A percentile compares a stretch with the other conserved stretches of the same genome.
Conservation (phyloP, 2,888 invertebrate genomes). For the Lampropteryx suffumata region DNA sequence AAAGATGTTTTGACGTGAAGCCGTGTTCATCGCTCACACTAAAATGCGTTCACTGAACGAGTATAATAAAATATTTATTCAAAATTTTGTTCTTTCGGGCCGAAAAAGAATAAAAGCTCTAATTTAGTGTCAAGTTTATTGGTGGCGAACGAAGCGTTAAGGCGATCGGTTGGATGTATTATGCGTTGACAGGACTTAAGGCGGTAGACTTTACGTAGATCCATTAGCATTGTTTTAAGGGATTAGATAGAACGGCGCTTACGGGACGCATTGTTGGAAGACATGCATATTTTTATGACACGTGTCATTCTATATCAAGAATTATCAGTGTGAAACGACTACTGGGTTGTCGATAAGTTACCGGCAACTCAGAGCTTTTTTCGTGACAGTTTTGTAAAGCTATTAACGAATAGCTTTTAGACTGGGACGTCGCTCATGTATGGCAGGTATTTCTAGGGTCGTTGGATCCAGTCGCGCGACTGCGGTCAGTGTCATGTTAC, state of each 20-base stretch:
- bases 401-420: conserved; percentile 32
- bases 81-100: conserved; percentile 70
- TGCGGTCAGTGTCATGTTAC: conserved; percentile 71
- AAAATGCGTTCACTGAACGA: conserved; percentile 79
- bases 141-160: conserved; percentile 77
- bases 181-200: conserved; percentile 73
- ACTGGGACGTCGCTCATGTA: conserved; percentile 35
- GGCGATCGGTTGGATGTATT: conserved; percentile 66
- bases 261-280: conserved; percentile 57
- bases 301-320: conserved; percentile 62
- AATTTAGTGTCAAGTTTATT: conserved; percentile 80
- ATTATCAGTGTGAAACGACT: conserved; percentile 73
- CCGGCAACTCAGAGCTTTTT: conserved; percentile 49
- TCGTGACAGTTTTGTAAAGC: conserved; percentile 38
- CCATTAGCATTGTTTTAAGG: conserved; percentile 83
- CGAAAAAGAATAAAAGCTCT: conserved; percentile 71
- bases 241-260: conserved; percentile 77
- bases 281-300: conserved; percentile 79
- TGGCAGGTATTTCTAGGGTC: conserved; percentile 44
- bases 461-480: conserved; percentile 48
- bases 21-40: conserved; percentile 82
- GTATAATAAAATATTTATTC: conserved; percentile 80
- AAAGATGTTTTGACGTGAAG: conserved; percentile 83
- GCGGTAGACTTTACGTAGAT: conserved; percentile 71
- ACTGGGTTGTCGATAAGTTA: conserved; percentile 62